Percentiles rank a stretch among this genome's conserved stretches.
phyloP scores from a whole-genome alignment of 2,888 invertebrate genomes.

The Euproctis similis region DNA sequence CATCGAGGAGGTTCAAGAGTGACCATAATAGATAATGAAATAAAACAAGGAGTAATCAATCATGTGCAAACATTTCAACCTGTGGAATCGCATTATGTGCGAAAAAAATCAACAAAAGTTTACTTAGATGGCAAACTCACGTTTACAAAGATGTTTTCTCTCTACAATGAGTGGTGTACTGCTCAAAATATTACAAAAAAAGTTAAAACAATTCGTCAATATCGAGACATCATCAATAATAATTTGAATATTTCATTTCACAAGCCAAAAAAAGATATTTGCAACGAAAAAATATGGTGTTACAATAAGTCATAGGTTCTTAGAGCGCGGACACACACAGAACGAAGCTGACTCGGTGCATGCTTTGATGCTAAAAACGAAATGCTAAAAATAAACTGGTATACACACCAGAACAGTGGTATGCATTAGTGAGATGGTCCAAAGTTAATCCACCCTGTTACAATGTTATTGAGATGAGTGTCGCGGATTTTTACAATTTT shows the following conservation, averaged over 20 bases:
- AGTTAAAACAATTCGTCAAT: slow-evolving; percentile 9
- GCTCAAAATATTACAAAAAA: slow-evolving; percentile 6
- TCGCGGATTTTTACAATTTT: slow-evolving; percentile 1
- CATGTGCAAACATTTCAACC: slow-evolving; percentile 9
- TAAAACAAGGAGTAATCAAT: slow-evolving; percentile 9
- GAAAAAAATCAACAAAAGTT: slow-evolving; percentile 10
- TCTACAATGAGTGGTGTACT: slow-evolving; percentile 14
- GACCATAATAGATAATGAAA: slow-evolving; percentile 5
- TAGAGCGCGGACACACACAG: slow-evolving; percentile 26
- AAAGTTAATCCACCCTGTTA: slow-evolving; percentile 4
- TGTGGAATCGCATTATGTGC: slow-evolving; percentile 9
- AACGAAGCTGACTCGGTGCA: slow-evolving; percentile 26
- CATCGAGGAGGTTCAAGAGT: slow-evolving; percentile 12
- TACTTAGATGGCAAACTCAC: slow-evolving; percentile 8
- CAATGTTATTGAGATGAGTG: neutral
- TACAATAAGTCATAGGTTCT: slow-evolving; percentile 16
- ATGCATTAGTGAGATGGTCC: slow-evolving; percentile 3
- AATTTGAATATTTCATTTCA: slow-evolving; percentile 4
- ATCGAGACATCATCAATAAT: slow-evolving; percentile 8
- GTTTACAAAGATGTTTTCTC: slow-evolving; percentile 9
- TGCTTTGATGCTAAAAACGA: slow-evolving; percentile 13
- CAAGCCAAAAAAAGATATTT: slow-evolving; percentile 5
- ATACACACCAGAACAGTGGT: slow-evolving; percentile 11
- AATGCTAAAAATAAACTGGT: slow-evolving; percentile 8
- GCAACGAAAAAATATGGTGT: slow-evolving; percentile 2